Evolutionary conservation across 2,113 vertebrate genomes (phyloP).

Genomic region (Smithornis capensis): DNA sequence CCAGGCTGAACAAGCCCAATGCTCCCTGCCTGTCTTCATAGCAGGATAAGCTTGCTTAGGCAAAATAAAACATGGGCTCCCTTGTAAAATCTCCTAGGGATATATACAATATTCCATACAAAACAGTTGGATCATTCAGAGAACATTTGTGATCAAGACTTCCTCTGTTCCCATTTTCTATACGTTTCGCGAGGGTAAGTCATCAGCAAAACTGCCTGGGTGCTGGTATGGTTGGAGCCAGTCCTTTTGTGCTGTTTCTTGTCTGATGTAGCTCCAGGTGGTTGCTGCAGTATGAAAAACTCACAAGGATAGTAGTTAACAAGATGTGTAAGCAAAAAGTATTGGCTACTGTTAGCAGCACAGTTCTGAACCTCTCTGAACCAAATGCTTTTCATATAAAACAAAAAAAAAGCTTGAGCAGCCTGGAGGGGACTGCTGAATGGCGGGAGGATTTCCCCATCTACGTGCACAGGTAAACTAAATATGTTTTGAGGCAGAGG

Average conservation of each 20-base stretch:
- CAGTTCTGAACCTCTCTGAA: background rate
- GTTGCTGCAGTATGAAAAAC: background rate
- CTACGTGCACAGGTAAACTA: accelerated
- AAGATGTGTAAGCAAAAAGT: background rate
- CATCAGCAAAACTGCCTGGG: background rate
- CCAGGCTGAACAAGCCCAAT: background rate
- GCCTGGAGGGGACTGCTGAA: background rate
- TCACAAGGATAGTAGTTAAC: background rate
- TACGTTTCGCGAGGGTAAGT: background rate
- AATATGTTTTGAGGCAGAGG: accelerated
- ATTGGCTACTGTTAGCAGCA: background rate
- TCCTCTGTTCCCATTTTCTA: background rate
- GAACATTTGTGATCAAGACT: background rate
- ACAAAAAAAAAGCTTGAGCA: background rate
- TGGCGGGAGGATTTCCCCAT: background rate
- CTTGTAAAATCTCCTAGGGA: background rate
- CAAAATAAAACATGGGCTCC: background rate
- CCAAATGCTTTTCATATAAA: background rate
- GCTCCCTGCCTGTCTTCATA: background rate
- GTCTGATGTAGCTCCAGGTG: background rate
- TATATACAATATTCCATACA: background rate
- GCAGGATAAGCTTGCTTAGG: background rate
- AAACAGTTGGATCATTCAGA: background rate
- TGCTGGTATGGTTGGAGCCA: accelerated
- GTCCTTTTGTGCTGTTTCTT: background rate